Evolutionary conservation across 1,140 invertebrate species (phyloP).

Genomic region (Drosophila willistoni): DNA sequence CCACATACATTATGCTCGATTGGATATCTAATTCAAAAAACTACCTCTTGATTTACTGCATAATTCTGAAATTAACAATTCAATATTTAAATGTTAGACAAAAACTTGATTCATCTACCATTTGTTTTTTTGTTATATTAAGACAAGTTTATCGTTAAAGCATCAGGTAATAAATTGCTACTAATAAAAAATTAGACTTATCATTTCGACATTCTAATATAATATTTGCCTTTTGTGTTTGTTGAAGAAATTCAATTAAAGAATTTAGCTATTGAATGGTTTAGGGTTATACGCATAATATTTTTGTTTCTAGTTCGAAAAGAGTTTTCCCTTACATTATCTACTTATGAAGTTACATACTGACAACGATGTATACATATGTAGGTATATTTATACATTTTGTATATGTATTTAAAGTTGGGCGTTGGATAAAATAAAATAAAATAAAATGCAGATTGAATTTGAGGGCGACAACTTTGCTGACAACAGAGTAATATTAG

Average conservation of each 20-base stretch:
- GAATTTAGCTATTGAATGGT: no score
- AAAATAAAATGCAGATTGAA: conserved; percentile 75
- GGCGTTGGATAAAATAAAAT: conserved; percentile 52
- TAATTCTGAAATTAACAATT: no score
- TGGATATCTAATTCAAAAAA: neutral
- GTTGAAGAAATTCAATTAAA: no score
- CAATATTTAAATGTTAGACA: no score
- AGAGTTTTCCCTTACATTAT: conserved; percentile 5
- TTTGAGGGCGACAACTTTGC: conserved; percentile 66
- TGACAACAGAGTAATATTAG: conserved; percentile 70
- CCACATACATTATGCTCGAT: neutral
- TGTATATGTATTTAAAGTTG: conserved; percentile 55
- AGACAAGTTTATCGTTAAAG: no score
- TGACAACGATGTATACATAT: conserved; percentile 21
- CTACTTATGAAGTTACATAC: conserved; percentile 2
- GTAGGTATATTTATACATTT: conserved; percentile 16
- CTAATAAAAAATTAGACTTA: no score
- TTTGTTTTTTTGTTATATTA: no score
- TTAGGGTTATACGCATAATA: no score
- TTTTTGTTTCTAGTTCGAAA: neutral
- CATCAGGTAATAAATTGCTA: no score
- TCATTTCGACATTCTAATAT: no score
- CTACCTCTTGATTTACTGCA: neutral
- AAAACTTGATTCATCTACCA: no score
- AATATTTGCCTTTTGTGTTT: no score